A percentile compares a stretch with the other conserved stretches of the same genome.
Evolutionary conservation across 2,113 vertebrate genomes (phyloP).

Genomic region (Alosa alosa): DNA sequence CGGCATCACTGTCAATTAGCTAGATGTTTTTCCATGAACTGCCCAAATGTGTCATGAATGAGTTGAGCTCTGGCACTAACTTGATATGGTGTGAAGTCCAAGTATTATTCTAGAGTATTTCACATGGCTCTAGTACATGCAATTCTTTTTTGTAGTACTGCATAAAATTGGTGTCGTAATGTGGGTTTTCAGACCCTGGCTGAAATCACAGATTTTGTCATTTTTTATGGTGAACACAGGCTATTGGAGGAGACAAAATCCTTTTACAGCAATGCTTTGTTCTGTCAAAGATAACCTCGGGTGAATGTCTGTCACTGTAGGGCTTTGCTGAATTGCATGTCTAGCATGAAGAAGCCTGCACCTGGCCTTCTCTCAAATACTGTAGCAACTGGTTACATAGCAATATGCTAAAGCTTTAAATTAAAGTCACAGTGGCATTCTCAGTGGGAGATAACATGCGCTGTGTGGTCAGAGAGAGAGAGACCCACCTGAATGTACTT

Average conservation of each 20-base stretch:
- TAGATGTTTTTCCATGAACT: background rate
- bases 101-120: background rate
- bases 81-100: background rate
- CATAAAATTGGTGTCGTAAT: background rate
- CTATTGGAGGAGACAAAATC: background rate
- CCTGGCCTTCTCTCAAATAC: background rate
- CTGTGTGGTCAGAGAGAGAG: background rate
- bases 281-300: background rate
- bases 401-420: background rate
- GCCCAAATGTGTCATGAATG: background rate
- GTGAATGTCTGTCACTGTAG: background rate
- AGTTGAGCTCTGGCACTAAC: background rate
- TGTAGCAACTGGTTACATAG: background rate
- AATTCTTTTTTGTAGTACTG: background rate
- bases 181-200: background rate
- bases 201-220: background rate
- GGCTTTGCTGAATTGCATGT: background rate
- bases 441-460: background rate
- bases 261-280: background rate
- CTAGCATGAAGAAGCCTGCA: background rate
- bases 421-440: background rate
- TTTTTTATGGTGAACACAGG: background rate
- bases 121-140: background rate
- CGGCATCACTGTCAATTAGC: background rate
- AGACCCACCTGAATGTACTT: constrained; percentile 78